Evolutionary conservation across 2,113 vertebrate species (phyloP).

Genomic region (Gambusia affinis): DNA sequence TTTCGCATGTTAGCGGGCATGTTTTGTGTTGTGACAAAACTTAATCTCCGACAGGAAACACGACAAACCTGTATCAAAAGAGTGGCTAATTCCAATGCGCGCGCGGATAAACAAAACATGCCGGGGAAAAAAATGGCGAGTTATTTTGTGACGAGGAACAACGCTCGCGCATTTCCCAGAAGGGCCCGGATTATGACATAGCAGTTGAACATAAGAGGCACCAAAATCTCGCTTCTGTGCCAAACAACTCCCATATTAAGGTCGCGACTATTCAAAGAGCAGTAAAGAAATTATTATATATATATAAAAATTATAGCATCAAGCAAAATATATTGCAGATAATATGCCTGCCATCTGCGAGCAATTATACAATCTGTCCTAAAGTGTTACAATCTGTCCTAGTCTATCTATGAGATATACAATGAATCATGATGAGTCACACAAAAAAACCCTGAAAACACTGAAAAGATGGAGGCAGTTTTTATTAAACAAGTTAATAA

Average conservation of each 20-base stretch:
- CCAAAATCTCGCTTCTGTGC: background rate
- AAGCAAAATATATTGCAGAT: slow-evolving; percentile 23
- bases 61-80: slow-evolving; percentile 22
- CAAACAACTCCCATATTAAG: background rate
- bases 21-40: slow-evolving; percentile 14
- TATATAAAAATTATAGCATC: background rate
- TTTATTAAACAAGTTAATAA: slow-evolving; percentile 77
- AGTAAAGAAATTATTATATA: background rate
- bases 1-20: slow-evolving; percentile 20
- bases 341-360: slow-evolving; percentile 60
- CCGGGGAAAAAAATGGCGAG: background rate
- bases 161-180: slow-evolving; percentile 42
- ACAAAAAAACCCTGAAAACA: slow-evolving; percentile 33
- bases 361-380: slow-evolving; percentile 67
- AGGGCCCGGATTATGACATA: slow-evolving; percentile 13
- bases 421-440: slow-evolving; percentile 26
- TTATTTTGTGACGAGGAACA: slow-evolving; percentile 6
- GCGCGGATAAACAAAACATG: slow-evolving; percentile 25
- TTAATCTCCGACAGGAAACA: slow-evolving; percentile 6
- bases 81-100: slow-evolving; percentile 12
- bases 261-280: background rate
- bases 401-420: background rate
- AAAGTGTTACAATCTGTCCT: slow-evolving; percentile 2
- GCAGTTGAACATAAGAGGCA: background rate
- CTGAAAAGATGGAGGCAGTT: slow-evolving; percentile 38